Evolutionary conservation across 2,888 invertebrate species (phyloP), one percentile per base, ranked within the genome.

Genomic region (Neoascia interrupta): DNA sequence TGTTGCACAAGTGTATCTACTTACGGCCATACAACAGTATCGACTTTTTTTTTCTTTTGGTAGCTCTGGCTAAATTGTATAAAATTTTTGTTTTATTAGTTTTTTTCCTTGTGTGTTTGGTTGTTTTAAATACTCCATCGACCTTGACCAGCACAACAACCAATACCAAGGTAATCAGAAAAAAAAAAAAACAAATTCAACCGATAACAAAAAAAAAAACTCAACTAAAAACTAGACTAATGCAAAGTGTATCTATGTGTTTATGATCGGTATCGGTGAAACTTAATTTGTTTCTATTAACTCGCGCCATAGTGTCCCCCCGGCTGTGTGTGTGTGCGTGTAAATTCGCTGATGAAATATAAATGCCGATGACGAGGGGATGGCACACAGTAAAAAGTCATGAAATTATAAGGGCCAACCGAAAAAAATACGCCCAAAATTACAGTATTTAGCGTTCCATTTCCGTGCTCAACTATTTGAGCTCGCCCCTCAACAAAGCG

Each of bases 101-200:
- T 5, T 31, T n/a, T 23, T 37, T 39, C 16, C 26, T 37, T 26
- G 39, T 41, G 26, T 41, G 8, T 10, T 60, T 15, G n/a, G 11
- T 19, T 41, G 19, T 28, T 47, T 37, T 5, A 36, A 43, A 28
- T 21, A 47, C 54, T 47, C 54, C 39, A 49, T 31, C 60, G 72
- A 56, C 72, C 72, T 72, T 72, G 72, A 72, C 63, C 54, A 63
- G 72, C 72, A 49, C 72, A 72, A 72, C 49, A 49, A 41, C 43
- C 11, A 41, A 39, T 11, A 49, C 39, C 45, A 31, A n/a, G n/a
- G 4, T 6, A 3, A 31, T n/a, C 43, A 16, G 19, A 47, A 8
- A 15, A 36, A 49, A 31, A 36, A 1, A 5, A 10, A 3, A 36
- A n/a, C 11, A 8, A 47, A 63, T 15, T 19, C n/a, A 45, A 34